Evolutionary conservation across 1,140 invertebrate genomes (phyloP), one percentile per base, ranked within the genome.

Genomic region (Drepana arcuata): DNA sequence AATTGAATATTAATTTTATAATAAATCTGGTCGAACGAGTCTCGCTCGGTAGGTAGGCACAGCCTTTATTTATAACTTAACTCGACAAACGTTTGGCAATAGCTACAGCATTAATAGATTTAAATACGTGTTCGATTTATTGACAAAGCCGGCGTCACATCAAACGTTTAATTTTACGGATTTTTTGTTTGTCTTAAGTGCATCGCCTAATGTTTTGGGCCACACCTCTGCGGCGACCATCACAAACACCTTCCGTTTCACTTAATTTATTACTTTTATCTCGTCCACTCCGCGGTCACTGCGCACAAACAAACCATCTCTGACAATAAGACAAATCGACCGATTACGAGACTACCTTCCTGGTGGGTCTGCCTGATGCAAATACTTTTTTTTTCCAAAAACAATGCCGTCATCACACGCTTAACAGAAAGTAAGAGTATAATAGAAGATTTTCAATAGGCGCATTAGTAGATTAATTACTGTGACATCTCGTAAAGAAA

Each of bases 1-100:
- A 81, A 81, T 79, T 79, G 77, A 79, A 79, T 81, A 79, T 81
- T 81, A 81, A 81, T 79, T 75, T 77, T 61, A 70, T 66, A 68
- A 75, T 75, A 79, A 81, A 81, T 81, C 77, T 73, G 61, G 62
- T 65, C 43, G 48, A 60, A 68, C 73, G 33, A 68, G 54, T 77
- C 56, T 67, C 41, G 31, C n/a, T n/a, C n/a, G n/a, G n/a, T n/a
- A n/a, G n/a, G n/a, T n/a, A n/a, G n/a, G 41, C 26, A 37, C 32
- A 46, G 36, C 36, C 46, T 54, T 61, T 62, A 57, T 58, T 66
- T 63, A 65, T 65, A 60, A 69, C 59, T 65, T 63, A 62, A 57
- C 51, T 65, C 29, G 11, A 32, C 35, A n/a, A 40, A 35, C 34
- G 40, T 48, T 46, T 46, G 39, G 42, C 40, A 48, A 48, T 43